These are phyloP conservation scores for Masticophis lateralis DNA, from an alignment of 2,797 vertebrate genomes.

Conservation along the genomic window DNA sequence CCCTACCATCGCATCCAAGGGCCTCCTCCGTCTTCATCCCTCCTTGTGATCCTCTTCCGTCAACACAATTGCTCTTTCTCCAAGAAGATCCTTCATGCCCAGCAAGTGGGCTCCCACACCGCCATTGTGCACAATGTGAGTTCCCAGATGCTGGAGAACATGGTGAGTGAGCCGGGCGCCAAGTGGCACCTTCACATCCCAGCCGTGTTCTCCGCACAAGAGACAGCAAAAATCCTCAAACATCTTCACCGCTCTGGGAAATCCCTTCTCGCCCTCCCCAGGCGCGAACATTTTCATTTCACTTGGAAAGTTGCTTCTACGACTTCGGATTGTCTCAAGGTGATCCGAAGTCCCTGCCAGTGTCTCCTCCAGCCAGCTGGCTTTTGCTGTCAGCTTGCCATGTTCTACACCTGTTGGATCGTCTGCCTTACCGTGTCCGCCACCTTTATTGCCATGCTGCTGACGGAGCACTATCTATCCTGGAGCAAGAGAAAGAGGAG, in stretches of 20 bases:
- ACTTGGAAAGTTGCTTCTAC: neutral
- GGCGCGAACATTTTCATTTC: slow-evolving; percentile 65
- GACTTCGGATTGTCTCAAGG: rapidly evolving
- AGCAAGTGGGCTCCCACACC: slow-evolving; percentile 77
- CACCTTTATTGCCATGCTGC: neutral
- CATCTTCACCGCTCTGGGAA: slow-evolving; percentile 13
- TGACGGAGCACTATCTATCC: slow-evolving; percentile 9
- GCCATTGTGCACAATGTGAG: slow-evolving; percentile 80
- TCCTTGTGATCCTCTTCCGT: slow-evolving; percentile 76
- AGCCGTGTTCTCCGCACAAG: slow-evolving; percentile 72
- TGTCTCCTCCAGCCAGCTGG: neutral
- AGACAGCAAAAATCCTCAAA: slow-evolving; percentile 16
- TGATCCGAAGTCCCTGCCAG: neutral
- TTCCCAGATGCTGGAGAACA: slow-evolving; percentile 78
- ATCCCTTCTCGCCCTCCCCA: slow-evolving; percentile 74
- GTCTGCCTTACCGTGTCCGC: neutral
- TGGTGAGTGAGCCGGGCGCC: slow-evolving; percentile 71
- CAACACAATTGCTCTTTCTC: slow-evolving; percentile 83
- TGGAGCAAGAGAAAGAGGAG: slow-evolving; percentile 44
- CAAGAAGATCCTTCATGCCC: slow-evolving; percentile 81
- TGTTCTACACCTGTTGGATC: neutral
- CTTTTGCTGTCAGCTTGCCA: neutral
- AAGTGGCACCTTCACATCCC: slow-evolving; percentile 69
- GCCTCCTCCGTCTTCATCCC: slow-evolving; percentile 70
- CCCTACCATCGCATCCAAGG: slow-evolving; percentile 73